Evolutionary conservation across 2,888 invertebrate species (phyloP).

Genomic region (Pollenia labialis): DNA sequence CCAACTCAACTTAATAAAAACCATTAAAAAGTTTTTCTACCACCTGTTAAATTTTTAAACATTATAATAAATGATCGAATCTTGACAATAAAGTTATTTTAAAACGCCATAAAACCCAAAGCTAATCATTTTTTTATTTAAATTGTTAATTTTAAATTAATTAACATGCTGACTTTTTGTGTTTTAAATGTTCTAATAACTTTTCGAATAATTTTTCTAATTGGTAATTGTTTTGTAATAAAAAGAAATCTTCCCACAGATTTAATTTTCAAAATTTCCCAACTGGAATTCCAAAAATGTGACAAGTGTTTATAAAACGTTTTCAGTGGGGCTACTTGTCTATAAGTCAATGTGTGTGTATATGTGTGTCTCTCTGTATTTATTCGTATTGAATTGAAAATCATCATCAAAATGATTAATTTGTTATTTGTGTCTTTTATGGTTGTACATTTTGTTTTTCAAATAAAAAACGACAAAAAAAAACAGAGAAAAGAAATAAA

Average conservation of each 20-base stretch:
- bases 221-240: neutral
- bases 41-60: no score
- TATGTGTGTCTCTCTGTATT: neutral
- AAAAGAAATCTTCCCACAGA: no score
- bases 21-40: neutral
- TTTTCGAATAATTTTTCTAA: neutral
- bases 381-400: constrained; percentile 42
- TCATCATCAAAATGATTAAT: constrained; percentile 81
- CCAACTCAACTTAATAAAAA: no score
- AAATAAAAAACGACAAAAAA: constrained; percentile 12
- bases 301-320: constrained; percentile 55
- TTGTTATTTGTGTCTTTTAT: constrained; percentile 75
- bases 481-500: constrained; percentile 63
- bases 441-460: constrained; percentile 48
- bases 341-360: neutral
- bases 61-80: no score
- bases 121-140: constrained; percentile 19
- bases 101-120: neutral
- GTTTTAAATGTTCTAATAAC: neutral
- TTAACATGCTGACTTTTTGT: constrained; percentile 36
- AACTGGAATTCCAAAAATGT: constrained; percentile 33
- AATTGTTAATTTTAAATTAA: neutral
- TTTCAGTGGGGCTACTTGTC: constrained; percentile 16
- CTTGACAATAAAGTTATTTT: neutral
- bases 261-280: neutral